Conservation (phyloP, 1,140 invertebrate genomes). For the Carposina sasakii region DNA sequence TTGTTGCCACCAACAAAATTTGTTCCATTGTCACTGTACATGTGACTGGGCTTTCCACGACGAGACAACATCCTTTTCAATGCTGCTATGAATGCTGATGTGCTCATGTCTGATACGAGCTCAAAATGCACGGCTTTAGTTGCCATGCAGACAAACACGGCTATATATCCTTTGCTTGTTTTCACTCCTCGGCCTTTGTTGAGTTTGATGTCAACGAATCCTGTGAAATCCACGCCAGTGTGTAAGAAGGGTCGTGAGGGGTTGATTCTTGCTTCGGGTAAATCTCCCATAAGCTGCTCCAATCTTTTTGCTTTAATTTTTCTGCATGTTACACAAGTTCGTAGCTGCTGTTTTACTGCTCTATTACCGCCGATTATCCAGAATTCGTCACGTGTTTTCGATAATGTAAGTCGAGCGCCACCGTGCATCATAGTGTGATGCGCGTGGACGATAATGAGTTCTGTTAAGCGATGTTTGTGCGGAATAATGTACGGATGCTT, state of each 20-base stretch:
- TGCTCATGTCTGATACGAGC: conserved; percentile 39
- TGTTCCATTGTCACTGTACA: background rate
- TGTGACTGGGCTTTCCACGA: background rate
- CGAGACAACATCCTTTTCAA: conserved; percentile 38
- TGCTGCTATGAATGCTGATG: conserved; percentile 44
- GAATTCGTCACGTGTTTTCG: conserved; percentile 25
- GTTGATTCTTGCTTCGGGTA: conserved; percentile 22
- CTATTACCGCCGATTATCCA: conserved; percentile 27
- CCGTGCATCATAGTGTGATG: conserved; percentile 28
- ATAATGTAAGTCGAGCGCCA: conserved; percentile 22
- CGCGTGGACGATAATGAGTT: conserved; percentile 22
- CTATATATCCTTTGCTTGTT: conserved; percentile 38
- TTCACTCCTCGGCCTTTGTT: conserved; percentile 28
- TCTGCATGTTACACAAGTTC: conserved; percentile 21
- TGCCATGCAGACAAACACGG: conserved; percentile 48
- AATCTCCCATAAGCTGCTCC: conserved; percentile 33
- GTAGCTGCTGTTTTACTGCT: conserved; percentile 9
- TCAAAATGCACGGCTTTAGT: conserved; percentile 63
- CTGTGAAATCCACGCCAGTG: conserved; percentile 40
- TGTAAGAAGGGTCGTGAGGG: conserved; percentile 26
- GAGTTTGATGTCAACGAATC: conserved; percentile 23
- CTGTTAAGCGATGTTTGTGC: conserved; percentile 8
- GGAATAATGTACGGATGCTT: conserved; percentile 25
- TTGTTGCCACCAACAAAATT: background rate
- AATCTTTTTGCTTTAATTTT: conserved; percentile 12